Percentiles rank a stretch among this genome's conserved stretches.
Evolutionary conservation across 2,888 invertebrate species (phyloP).

Genomic region (Allygus modestus): DNA sequence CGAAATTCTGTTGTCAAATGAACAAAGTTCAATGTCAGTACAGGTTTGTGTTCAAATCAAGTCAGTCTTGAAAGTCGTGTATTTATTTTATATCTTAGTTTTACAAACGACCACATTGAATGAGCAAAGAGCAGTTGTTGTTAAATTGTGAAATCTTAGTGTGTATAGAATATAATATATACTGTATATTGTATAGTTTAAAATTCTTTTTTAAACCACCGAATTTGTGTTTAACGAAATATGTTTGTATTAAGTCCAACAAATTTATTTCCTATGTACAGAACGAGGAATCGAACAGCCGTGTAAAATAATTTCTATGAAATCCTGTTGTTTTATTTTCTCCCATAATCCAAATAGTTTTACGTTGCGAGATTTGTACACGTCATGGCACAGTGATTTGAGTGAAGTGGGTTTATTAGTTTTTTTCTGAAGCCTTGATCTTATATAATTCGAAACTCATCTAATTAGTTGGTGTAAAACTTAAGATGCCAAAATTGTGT

Average conservation of each 20-base stretch:
- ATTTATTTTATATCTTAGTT: background rate
- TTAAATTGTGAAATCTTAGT: conserved; percentile 42
- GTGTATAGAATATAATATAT: conserved; percentile 36
- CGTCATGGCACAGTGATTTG: too few species aligned
- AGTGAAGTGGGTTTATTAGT: too few species aligned
- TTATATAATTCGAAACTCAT: too few species aligned
- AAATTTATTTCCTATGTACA: conserved; percentile 61
- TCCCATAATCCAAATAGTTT: background rate
- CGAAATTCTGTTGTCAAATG: background rate
- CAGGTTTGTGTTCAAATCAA: background rate
- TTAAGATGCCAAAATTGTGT: too few species aligned
- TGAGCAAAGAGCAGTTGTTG: conserved; percentile 5
- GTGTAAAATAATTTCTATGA: conserved; percentile 62
- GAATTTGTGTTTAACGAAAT: conserved; percentile 57
- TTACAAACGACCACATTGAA: conserved; percentile 42
- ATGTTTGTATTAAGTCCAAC: conserved; percentile 54
- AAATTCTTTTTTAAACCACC: conserved; percentile 60
- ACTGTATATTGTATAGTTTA: conserved; percentile 46
- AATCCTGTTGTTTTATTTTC: conserved; percentile 16
- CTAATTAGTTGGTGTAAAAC: too few species aligned
- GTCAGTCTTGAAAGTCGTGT: background rate
- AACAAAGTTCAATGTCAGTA: background rate
- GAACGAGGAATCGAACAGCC: conserved; percentile 37
- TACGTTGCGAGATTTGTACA: too few species aligned
- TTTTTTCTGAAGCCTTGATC: too few species aligned